Conservation (phyloP, 2,888 invertebrate genomes). For the Apoda limacodes region DNA sequence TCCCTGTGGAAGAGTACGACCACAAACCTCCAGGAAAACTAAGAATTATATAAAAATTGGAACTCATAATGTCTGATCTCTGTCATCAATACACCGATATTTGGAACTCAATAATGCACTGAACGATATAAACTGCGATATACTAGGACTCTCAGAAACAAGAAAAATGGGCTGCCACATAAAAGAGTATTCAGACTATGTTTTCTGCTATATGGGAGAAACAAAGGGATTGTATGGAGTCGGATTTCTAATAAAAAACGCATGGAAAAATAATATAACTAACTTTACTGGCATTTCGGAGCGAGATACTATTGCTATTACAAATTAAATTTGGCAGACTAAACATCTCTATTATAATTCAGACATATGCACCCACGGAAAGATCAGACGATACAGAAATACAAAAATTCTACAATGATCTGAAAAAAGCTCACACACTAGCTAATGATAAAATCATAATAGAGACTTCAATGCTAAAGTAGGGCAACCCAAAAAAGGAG, state of each 20-base stretch:
- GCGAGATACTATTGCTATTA: conserved; percentile 3
- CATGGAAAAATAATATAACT: not conserved
- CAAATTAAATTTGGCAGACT: not conserved
- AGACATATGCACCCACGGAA: conserved; percentile 6
- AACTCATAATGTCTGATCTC: conserved; percentile 7
- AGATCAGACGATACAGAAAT: conserved; percentile 1
- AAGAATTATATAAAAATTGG: not conserved
- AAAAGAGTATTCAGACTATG: conserved; percentile 13
- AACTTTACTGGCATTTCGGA: no score
- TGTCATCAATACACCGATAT: not conserved
- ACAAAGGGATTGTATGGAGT: conserved; percentile 12
- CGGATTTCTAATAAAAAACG: conserved; percentile 6
- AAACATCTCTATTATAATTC: conserved; percentile 1
- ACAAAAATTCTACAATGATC: conserved; percentile 3
- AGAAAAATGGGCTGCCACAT: conserved; percentile 12
- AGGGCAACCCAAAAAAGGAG: not conserved
- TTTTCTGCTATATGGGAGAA: conserved; percentile 12
- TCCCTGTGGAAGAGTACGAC: conserved; percentile 17
- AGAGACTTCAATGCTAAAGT: no score
- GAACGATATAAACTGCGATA: conserved; percentile 13
- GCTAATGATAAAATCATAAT: not conserved
- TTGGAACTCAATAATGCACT: conserved; percentile 11
- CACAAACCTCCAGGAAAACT: conserved; percentile 16
- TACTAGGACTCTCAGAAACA: conserved; percentile 13
- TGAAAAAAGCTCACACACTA: conserved; percentile 1